These are phyloP conservation scores for Yoshiicerus persimilis DNA, from an alignment of 1,140 invertebrate species.

Conservation along the genomic window DNA sequence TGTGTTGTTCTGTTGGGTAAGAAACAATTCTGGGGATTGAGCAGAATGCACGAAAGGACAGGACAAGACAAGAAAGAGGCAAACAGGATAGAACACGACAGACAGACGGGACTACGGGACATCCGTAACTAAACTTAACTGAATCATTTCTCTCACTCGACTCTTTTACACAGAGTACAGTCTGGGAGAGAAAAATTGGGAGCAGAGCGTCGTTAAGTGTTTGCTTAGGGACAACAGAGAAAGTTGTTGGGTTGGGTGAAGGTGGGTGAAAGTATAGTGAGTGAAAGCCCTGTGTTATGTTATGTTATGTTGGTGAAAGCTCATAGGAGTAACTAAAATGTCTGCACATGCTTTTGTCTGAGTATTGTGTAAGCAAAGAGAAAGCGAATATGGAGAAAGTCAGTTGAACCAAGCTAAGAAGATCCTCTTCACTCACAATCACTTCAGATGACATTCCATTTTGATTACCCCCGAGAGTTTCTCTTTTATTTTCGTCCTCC, in stretches of 20 bases:
- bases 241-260: neutral
- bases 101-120: neutral
- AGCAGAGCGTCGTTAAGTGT: neutral
- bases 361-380: neutral
- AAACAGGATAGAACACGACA: too few relatives aligned
- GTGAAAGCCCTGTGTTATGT: too few relatives aligned
- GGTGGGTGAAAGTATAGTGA: neutral
- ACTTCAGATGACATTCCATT: constrained; percentile 24
- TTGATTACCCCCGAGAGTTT: constrained; percentile 31
- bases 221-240: neutral
- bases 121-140: neutral
- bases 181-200: neutral
- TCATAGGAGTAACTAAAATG: neutral
- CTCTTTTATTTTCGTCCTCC: neutral
- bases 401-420: neutral
- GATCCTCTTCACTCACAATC: neutral
- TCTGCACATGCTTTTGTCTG: neutral
- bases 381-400: neutral
- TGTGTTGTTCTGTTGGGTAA: too few relatives aligned
- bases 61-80: neutral
- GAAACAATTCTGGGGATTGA: neutral
- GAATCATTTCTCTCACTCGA: neutral
- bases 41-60: neutral
- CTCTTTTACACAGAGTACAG: neutral
- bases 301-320: neutral